phyloP scores from a whole-genome alignment of 2,888 invertebrate genomes.

The Lucinisca nassula region DNA sequence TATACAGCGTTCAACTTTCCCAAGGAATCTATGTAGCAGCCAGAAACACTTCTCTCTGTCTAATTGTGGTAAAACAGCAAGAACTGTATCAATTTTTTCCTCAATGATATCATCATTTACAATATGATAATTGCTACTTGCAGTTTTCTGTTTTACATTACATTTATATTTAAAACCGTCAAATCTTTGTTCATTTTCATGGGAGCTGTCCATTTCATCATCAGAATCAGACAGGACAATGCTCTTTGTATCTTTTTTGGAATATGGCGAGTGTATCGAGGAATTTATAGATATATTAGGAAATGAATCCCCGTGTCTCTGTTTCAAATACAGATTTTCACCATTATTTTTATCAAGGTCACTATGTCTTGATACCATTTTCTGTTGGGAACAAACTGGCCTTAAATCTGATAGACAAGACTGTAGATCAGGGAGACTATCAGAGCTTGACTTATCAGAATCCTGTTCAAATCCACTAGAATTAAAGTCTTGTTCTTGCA shows the following conservation, averaged over 20 bases:
- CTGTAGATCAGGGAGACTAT: background rate
- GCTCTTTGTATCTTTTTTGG: background rate
- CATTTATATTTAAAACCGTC: background rate
- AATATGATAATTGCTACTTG: background rate
- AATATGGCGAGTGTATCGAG: background rate
- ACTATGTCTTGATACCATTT: background rate
- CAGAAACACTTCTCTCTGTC: conserved; percentile 1
- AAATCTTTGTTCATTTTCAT: no score
- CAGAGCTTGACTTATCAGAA: background rate
- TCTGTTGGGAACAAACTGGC: no score
- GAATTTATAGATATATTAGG: background rate
- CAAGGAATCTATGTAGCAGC: background rate
- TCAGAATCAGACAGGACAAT: background rate
- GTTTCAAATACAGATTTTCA: background rate
- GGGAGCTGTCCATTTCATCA: no score
- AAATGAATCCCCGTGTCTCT: background rate
- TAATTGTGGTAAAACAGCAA: conserved; percentile 26
- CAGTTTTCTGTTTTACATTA: background rate
- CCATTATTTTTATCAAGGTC: background rate
- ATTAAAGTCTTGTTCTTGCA: background rate
- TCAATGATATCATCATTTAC: background rate
- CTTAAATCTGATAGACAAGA: background rate
- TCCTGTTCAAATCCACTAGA: background rate
- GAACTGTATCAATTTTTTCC: conserved; percentile 12
- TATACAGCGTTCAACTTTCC: background rate